Base-by-base conservation (phyloP, 2,113 vertebrate genomes). In the Caloenas nicobarica region DNA sequence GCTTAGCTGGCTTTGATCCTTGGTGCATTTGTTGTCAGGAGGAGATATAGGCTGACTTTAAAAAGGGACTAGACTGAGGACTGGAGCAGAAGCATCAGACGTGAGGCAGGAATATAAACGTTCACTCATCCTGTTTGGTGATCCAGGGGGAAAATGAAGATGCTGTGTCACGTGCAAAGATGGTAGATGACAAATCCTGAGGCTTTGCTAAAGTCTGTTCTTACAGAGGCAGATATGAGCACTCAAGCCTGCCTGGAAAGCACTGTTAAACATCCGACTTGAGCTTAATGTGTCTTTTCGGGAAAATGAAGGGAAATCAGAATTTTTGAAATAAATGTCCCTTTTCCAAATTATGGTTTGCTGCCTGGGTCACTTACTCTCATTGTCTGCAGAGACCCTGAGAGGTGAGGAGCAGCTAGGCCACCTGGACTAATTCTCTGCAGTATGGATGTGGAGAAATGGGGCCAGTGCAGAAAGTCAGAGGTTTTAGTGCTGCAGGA, bases 371-470 rank as follows among this genome's bases (percentile, higher is more conserved):
- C 66, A 38, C 21, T 62, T 28, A 62, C 1, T 2, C 9, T 70
- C 11, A 6, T 6, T 66, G 12, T 62, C 16, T 1, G 1, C 38
- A 68, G 69, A 89, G 42, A 60, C 13, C 6, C 10, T 0, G 0
- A 66, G 29, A 26, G 17, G 25, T 38, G n/a, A 86, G 44, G 33
- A 68, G 28, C 15, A 74, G 56, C 68, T 81, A 48, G n/a, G 58
- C 22, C 19, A 38, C 28, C 38, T 3, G 5, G 33, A 16, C 25
- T 74, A 26, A 8, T 38, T 84, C 33, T 84, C 56, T 77, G 25
- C 5, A 5, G 11, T 9, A 19, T 25, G 19, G 54, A 25, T 2
- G 0, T n/a, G 18, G 53, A 26, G 36, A 88, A 91, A 56, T 0
- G 2, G 36, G 31, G 14, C 13, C 40, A 61, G 13, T 64, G 58